Conservation (phyloP, 1,140 invertebrate genomes). For the Alviniconcha marisindica region DNA sequence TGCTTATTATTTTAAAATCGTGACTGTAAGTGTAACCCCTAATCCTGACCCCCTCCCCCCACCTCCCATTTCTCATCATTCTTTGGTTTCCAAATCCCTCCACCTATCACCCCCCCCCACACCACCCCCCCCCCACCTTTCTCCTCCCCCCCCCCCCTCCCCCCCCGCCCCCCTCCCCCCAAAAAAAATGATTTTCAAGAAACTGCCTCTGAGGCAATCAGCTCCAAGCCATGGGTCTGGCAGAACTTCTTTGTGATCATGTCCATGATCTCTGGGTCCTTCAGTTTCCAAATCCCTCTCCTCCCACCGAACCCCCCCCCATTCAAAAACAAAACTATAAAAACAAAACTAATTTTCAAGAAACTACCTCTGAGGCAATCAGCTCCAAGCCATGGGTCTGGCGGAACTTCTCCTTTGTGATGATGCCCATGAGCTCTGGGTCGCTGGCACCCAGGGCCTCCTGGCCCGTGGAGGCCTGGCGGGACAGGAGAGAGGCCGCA, state of each 20-base stretch:
- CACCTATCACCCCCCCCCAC: too few species aligned
- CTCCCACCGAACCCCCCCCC: too few species aligned
- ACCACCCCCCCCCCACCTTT: too few species aligned
- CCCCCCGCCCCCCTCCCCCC: too few species aligned
- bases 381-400: slow-evolving; percentile 91
- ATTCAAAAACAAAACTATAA: neutral
- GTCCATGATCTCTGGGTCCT: slow-evolving; percentile 88
- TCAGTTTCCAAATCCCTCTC: too few species aligned
- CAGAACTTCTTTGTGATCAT: slow-evolving; percentile 90
- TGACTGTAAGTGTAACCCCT: too few species aligned
- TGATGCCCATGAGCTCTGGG: slow-evolving; percentile 90
- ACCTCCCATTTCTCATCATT: too few species aligned
- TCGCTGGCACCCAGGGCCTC: slow-evolving; percentile 78
- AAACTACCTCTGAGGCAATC: slow-evolving; percentile 72
- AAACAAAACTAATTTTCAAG: neutral
- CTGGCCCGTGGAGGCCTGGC: slow-evolving; percentile 63
- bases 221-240: slow-evolving; percentile 91
- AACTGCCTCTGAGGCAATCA: slow-evolving; percentile 74
- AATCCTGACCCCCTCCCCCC: too few species aligned
- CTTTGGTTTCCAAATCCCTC: too few species aligned
- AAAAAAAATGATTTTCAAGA: neutral
- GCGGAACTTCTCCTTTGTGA: slow-evolving; percentile 90
- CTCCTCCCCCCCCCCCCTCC: too few species aligned
- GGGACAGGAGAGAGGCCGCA: slow-evolving; percentile 1
- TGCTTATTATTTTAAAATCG: too few species aligned